Percentiles rank a stretch among this genome's conserved stretches.
Evolutionary conservation across 2,888 invertebrate species (phyloP).

Genomic region (Hirudinaria manillensis): DNA sequence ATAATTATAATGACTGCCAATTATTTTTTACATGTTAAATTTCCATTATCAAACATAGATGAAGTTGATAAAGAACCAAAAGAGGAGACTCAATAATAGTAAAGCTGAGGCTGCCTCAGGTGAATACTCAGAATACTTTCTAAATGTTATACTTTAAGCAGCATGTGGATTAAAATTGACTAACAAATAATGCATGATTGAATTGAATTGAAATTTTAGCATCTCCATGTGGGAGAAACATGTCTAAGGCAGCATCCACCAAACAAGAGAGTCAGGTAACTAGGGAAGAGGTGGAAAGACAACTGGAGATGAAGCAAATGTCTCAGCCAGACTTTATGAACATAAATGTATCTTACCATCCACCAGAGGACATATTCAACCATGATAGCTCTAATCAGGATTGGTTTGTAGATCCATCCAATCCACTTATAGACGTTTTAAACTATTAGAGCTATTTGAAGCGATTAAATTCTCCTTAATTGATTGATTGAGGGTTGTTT

Average conservation of each 20-base stretch:
- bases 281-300: constrained; percentile 81
- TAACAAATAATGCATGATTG: background rate
- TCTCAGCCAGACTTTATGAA: constrained; percentile 57
- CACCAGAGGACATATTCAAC: constrained; percentile 88
- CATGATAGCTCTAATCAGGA: constrained; percentile 71
- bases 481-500: background rate
- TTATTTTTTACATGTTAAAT: background rate
- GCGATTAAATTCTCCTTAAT: background rate
- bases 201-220: background rate
- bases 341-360: constrained; percentile 77
- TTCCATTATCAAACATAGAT: background rate
- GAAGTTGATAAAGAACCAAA: constrained; percentile 4
- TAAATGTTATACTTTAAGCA: background rate
- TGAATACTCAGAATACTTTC: background rate
- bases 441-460: background rate
- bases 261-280: constrained; percentile 67
- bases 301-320: constrained; percentile 77
- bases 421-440: constrained; percentile 11
- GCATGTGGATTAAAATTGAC: background rate
- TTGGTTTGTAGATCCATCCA: constrained; percentile 41
- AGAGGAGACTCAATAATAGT: background rate
- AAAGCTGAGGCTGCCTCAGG: background rate
- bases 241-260: background rate
- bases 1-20: too few species aligned
- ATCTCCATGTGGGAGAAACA: background rate